A percentile compares a stretch with the other conserved stretches of the same genome.
Conservation (phyloP, 2,113 vertebrate genomes). For the Dicentrarchus labrax region DNA sequence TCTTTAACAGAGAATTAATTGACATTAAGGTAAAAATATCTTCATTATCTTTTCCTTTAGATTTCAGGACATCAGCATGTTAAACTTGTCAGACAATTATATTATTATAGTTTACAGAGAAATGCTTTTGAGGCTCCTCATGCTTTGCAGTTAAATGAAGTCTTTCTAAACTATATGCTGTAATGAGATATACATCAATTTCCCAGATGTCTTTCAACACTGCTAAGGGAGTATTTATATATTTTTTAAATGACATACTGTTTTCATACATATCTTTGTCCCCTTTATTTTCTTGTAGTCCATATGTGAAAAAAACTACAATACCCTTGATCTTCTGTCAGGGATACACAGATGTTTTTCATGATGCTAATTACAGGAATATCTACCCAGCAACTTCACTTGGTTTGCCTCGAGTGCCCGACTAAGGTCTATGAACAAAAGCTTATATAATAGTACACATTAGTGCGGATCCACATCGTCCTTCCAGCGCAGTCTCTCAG, state of each 20-base stretch:
- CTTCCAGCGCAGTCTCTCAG: not conserved
- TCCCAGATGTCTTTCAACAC: no score
- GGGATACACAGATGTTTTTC: not conserved
- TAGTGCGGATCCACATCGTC: not conserved
- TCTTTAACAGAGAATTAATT: not conserved
- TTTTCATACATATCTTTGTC: not conserved
- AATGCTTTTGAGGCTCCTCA: no score
- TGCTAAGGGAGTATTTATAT: no score
- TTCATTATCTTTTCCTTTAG: not conserved
- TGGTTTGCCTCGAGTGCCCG: not conserved
- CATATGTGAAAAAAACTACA: slow-evolving; percentile 2
- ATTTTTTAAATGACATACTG: not conserved
- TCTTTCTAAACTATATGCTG: no score
- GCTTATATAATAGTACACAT: not conserved
- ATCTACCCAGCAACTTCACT: not conserved
- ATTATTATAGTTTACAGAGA: no score
- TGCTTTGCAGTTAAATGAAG: no score
- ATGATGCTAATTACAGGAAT: not conserved
- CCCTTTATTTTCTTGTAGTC: not conserved
- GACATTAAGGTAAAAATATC: not conserved
- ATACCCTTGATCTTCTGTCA: not conserved
- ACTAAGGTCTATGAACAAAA: not conserved
- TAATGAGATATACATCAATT: no score
- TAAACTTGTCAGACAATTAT: no score
- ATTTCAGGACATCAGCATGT: not conserved